Base-by-base conservation (phyloP, 2,888 invertebrate genomes). In the Drosophila infuscata region DNA sequence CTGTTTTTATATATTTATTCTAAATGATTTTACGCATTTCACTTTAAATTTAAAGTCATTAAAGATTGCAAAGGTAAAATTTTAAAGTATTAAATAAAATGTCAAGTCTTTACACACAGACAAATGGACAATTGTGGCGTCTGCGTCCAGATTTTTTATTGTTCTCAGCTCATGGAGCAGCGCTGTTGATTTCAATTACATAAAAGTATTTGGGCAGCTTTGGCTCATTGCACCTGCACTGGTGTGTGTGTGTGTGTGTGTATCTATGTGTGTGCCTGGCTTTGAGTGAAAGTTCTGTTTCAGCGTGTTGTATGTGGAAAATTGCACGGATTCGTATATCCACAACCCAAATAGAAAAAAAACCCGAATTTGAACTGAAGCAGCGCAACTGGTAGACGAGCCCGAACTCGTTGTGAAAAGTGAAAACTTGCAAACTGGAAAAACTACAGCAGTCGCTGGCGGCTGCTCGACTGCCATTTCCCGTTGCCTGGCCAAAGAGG, bases 391-490 rank as follows among this genome's bases (percentile, higher is more conserved):
- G 53, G 43, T 59, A 71, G 32, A 25, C 29, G 29, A n/a, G 41
- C 43, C 30, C 64, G 64, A 82, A 82, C 88, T 49, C 68, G 83
- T 85, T 89, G 87, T 81, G 83, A 89, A 87, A 87, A 87, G 87
- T 87, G 87, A 87, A 87, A 87, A 87, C 86, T 65, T 72, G 73
- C 79, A 81, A 89, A 82, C 85, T 89, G 83, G 85, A 85, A 88
- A 85, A 82, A 82, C 90, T 79, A 77, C 74, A 66, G 68, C 54
- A 36, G 41, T 46, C 29, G 67, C 48, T 75, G 70, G 66, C 76
- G 70, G 66, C 76, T 57, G 65, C 65, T 35, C 61, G 66, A 63
- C 69, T 74, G 83, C 71, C 59, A 76, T 89, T 81, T 83, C 79
- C 82, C 79, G 87, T 67, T 73, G 64, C 15, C 57, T 25, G 67